Percentiles rank a stretch among this genome's conserved stretches.
Conservation (phyloP, 2,113 vertebrate species). For the Stigmatopora nigra region DNA sequence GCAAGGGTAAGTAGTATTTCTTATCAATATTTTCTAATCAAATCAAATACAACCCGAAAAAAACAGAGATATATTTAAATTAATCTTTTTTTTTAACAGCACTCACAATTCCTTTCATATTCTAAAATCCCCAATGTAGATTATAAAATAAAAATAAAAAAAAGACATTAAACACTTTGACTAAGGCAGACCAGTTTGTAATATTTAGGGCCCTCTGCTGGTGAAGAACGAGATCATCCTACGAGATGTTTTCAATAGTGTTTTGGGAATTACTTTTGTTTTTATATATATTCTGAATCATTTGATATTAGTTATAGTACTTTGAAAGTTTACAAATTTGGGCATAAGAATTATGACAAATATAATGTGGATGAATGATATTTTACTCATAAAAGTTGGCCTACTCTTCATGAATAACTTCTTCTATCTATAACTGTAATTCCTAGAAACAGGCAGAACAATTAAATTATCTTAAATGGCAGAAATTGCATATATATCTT, state of each 20-base stretch:
- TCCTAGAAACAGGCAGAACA: too few species aligned
- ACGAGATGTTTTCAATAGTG: background rate
- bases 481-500: background rate
- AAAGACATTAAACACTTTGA: background rate
- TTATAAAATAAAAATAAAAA: background rate
- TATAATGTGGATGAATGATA: background rate
- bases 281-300: background rate
- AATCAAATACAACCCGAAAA: background rate
- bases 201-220: background rate
- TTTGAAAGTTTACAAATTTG: background rate
- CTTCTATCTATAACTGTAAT: too few species aligned
- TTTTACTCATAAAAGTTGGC: background rate
- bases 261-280: background rate
- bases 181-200: background rate
- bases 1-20: conserved; percentile 35
- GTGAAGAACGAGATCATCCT: background rate
- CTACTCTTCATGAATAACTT: background rate
- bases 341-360: background rate
- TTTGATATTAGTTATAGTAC: too few species aligned
- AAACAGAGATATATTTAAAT: background rate
- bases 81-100: background rate
- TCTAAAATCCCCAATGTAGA: background rate
- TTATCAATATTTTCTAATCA: background rate
- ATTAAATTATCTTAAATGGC: too few species aligned
- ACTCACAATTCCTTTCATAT: background rate